These are phyloP conservation scores for Oncopodura yosiiana DNA, from an alignment of 1,140 invertebrate genomes.

Conservation along the genomic window DNA sequence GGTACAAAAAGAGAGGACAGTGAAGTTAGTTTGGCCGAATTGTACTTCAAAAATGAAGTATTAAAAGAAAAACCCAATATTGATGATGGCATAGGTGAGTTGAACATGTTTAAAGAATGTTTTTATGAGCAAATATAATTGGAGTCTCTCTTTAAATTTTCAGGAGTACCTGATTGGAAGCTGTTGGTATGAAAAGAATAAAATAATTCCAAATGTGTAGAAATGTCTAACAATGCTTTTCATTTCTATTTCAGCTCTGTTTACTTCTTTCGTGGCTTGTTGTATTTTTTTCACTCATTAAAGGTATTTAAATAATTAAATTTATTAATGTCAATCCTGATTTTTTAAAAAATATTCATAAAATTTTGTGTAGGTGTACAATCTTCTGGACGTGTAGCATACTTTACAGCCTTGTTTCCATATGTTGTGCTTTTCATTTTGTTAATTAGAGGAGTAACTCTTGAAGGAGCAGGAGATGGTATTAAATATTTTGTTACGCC, in stretches of 20 bases:
- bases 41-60: constrained; percentile 50
- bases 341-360: no score
- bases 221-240: no score
- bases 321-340: no score
- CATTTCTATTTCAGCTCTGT: no score
- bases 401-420: constrained; percentile 44
- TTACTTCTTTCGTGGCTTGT: constrained; percentile 64
- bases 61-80: constrained; percentile 57
- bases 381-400: constrained; percentile 57
- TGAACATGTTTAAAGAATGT: no score
- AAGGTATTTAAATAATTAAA: constrained; percentile 49
- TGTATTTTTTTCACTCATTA: constrained; percentile 62
- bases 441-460: constrained; percentile 43
- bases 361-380: no score
- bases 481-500: constrained; percentile 64
- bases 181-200: no score
- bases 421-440: constrained; percentile 46
- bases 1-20: background rate
- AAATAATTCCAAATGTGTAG: no score
- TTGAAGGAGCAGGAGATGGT: constrained; percentile 42
- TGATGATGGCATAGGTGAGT: constrained; percentile 62
- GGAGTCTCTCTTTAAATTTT: no score
- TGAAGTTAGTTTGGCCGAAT: background rate
- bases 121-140: no score
- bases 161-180: constrained; percentile 61